Evolutionary conservation across 2,113 vertebrate species (phyloP).

Genomic region (Protobothrops mucrosquamatus): DNA sequence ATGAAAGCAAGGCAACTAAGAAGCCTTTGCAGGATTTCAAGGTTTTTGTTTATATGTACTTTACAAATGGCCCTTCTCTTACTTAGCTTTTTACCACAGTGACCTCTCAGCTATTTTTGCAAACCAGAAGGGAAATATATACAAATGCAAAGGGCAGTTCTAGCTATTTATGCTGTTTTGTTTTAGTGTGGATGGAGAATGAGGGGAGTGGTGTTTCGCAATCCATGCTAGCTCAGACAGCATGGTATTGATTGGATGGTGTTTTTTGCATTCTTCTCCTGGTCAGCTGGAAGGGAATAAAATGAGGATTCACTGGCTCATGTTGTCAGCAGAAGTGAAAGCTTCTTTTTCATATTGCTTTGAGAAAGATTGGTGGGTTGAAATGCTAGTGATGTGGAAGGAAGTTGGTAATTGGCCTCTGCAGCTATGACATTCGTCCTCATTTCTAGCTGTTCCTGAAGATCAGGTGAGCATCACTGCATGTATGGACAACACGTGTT

Average conservation of each 20-base stretch:
- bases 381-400: background rate
- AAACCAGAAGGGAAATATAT: background rate
- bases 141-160: background rate
- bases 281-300: background rate
- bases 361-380: background rate
- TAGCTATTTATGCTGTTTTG: background rate
- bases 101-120: background rate
- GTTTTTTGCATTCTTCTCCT: background rate
- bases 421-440: background rate
- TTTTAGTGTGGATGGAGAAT: background rate
- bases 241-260: background rate
- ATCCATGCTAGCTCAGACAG: background rate
- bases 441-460: background rate
- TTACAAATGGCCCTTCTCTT: background rate
- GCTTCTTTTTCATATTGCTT: background rate
- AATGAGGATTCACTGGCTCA: background rate
- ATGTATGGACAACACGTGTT: background rate
- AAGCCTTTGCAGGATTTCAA: background rate
- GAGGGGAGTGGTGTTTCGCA: background rate
- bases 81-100: background rate
- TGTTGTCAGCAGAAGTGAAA: background rate
- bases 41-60: background rate
- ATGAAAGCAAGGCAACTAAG: background rate
- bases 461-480: background rate
- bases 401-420: background rate